Percentiles rank a stretch among this genome's conserved stretches.
phyloP scores from a whole-genome alignment of 2,113 vertebrate species.

The Tenebrosternarchus preto region DNA sequence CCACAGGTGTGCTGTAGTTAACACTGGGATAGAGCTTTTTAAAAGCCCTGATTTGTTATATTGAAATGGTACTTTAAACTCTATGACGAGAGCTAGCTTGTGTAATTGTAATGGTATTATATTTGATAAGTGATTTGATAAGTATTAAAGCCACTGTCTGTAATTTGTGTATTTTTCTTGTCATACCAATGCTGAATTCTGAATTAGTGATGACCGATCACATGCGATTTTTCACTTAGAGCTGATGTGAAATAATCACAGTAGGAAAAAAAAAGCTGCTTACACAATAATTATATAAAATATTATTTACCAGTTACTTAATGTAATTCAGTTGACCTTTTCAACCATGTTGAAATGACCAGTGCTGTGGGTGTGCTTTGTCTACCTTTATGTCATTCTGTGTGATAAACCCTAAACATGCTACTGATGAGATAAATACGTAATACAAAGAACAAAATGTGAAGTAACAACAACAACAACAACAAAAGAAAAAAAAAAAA shows the following conservation, averaged over 20 bases:
- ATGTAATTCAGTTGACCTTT: neutral
- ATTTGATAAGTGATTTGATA: too few relatives aligned
- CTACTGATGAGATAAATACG: neutral
- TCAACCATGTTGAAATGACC: neutral
- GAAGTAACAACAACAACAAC: neutral
- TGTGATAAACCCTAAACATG: too few relatives aligned
- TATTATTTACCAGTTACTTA: too few relatives aligned
- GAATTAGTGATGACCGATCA: too few relatives aligned
- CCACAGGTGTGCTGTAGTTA: constrained; percentile 15
- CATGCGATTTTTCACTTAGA: neutral
- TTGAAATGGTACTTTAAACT: constrained; percentile 8
- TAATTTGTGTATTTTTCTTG: too few relatives aligned
- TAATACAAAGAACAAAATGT: neutral
- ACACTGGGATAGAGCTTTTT: constrained; percentile 21
- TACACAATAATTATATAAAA: neutral
- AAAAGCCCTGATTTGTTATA: constrained; percentile 31
- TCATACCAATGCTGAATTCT: too few relatives aligned
- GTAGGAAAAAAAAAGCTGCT: neutral
- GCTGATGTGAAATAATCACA: neutral
- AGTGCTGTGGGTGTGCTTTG: neutral
- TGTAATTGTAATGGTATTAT: constrained; percentile 7
- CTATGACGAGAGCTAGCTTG: constrained; percentile 1
- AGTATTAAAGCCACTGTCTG: neutral
- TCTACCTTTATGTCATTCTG: neutral
- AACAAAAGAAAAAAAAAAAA: too few relatives aligned